These are phyloP conservation scores for Hesperia comma DNA, from an alignment of 2,888 invertebrate genomes.

Conservation along the genomic window DNA sequence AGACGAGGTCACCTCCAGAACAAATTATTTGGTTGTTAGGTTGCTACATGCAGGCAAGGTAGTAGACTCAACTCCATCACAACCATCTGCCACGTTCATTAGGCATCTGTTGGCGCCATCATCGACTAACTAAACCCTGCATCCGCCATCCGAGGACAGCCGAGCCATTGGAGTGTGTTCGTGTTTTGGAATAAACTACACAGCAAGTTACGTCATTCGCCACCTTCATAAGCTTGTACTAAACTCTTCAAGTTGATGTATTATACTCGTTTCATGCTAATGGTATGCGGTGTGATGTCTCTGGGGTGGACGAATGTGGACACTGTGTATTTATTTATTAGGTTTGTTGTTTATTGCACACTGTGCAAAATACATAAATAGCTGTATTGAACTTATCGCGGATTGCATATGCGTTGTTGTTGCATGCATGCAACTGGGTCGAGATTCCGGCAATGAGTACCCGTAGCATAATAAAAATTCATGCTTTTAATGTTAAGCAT, in stretches of 20 bases:
- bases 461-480: too few relatives aligned
- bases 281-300: conserved; percentile 28
- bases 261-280: conserved; percentile 19
- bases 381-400: too few relatives aligned
- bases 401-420: too few relatives aligned
- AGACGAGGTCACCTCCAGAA: not conserved
- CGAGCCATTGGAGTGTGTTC: conserved; percentile 14
- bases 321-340: not conserved
- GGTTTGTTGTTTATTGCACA: too few relatives aligned
- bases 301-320: conserved; percentile 1
- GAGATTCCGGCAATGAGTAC: too few relatives aligned
- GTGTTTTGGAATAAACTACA: conserved; percentile 42
- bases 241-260: conserved; percentile 13
- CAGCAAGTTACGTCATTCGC: conserved; percentile 46
- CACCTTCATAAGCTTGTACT: conserved; percentile 27
- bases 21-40: not conserved
- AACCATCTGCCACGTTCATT: conserved; percentile 18
- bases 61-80: conserved; percentile 10
- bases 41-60: conserved; percentile 6
- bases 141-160: not conserved
- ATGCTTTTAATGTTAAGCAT: too few relatives aligned
- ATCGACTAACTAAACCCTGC: conserved; percentile 18
- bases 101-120: conserved; percentile 14
- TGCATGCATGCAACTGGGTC: too few relatives aligned
- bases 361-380: too few relatives aligned